Base-by-base conservation (phyloP, 2,888 invertebrate species). In the Helleia helle region DNA sequence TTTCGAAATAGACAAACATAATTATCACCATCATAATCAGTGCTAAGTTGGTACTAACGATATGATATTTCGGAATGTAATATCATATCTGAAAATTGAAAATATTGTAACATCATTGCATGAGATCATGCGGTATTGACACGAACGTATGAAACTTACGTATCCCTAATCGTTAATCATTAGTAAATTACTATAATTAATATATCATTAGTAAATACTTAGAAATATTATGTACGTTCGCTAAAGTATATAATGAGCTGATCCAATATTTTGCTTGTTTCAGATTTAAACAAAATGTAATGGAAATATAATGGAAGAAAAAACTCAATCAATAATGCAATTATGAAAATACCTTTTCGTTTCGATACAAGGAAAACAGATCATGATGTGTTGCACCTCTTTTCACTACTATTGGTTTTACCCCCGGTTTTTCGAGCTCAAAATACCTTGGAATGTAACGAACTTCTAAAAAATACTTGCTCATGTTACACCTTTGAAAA, bases 401-500 rank as follows among this genome's bases (percentile, higher is more conserved):
- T 75, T 65, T 68, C 64, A 60, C 67, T 81, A 69, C 65, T 81
- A 55, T 60, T 80, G 68, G 67, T 76, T 65, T 56, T 80, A 59
- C 73, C 75, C 63, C 59, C 71, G 65, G 49, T 81, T 75, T 57
- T 71, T 68, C 74, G 81, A 81, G 75, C 81, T 74, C 65, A 84
- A 69, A 76, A 76, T 81, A 74, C 76, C 74, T 52, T 80, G 75
- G 79, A 67, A 65, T 93, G 93, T 73, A 91, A 92, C 46, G 90
- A 90, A 66, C 87, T 90, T 63, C 88, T 90, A 59, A 91, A 89
- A 74, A 91, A 91, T 51, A 91, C 91, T 65, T 96, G 96, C 77
- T 93, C 95, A 18, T 96, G 96, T 81, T 95, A 94, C 86, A 92
- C 92, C 70, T 93, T 95, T 74, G 94, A 95, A 77, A 94, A 95